Conservation (phyloP, 1,140 invertebrate genomes). For the Tribolium castaneum region DNA sequence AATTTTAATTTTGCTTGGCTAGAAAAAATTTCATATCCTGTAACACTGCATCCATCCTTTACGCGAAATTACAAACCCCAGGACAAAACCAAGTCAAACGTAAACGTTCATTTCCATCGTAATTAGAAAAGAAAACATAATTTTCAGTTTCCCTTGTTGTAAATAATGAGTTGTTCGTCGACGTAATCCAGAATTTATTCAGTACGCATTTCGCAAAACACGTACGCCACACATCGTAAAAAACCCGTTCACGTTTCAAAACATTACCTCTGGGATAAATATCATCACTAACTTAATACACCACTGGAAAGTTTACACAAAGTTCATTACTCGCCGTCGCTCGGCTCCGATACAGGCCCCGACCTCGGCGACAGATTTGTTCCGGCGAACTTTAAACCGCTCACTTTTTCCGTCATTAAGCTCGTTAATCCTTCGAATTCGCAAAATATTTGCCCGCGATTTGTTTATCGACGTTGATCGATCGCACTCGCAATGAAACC, state of each 20-base stretch:
- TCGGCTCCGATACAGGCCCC: background rate
- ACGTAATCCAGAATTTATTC: background rate
- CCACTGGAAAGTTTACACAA: conserved; percentile 11
- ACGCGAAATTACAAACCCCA: background rate
- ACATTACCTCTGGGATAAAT: conserved; percentile 24
- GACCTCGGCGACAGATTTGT: background rate
- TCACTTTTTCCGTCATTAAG: conserved; percentile 2
- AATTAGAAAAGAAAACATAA: background rate
- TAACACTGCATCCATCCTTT: background rate
- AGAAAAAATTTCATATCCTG: too few relatives aligned
- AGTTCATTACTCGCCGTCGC: conserved; percentile 14
- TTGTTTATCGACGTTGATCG: conserved; percentile 9
- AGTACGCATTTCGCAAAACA: background rate
- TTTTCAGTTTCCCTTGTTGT: background rate
- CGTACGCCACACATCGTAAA: background rate
- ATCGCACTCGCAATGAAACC: background rate
- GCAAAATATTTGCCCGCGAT: background rate
- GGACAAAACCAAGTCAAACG: background rate
- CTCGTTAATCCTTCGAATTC: background rate
- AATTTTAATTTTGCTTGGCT: too few relatives aligned
- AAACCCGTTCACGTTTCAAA: conserved; percentile 24
- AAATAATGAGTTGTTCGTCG: background rate
- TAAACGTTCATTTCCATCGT: background rate
- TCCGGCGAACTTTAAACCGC: background rate
- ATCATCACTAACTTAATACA: conserved; percentile 1